Percentiles rank a stretch among this genome's conserved stretches.
Conservation (phyloP, 2,113 vertebrate genomes). For the Mobula birostris region DNA sequence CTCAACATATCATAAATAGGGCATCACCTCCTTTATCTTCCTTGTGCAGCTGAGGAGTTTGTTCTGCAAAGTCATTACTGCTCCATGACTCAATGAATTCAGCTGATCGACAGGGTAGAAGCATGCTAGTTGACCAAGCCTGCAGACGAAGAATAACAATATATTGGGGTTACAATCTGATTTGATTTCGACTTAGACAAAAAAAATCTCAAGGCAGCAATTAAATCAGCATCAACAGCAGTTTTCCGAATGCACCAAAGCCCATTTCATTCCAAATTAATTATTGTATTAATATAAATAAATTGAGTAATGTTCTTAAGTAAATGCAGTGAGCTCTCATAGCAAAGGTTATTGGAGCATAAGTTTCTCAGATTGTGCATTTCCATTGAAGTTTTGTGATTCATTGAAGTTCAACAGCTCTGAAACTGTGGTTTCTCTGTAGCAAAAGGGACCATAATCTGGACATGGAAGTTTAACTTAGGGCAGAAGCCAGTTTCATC, state of each 20-base stretch:
- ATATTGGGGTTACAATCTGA: neutral
- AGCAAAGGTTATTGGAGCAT: neutral
- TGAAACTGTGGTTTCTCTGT: neutral
- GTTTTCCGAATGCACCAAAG: neutral
- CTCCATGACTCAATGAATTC: neutral
- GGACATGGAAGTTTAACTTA: neutral
- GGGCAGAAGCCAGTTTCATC: neutral
- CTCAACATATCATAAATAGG: neutral
- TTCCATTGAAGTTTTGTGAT: neutral
- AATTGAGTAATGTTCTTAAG: neutral
- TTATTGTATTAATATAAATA: neutral
- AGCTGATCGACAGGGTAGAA: neutral
- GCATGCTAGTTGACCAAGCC: slow-evolving; percentile 7
- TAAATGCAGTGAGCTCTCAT: neutral
- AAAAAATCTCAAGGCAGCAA: neutral
- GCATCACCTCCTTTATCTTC: neutral
- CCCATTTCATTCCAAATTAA: neutral
- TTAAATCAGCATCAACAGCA: neutral
- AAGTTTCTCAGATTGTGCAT: neutral
- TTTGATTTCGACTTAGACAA: neutral
- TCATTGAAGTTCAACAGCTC: neutral
- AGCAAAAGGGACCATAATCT: neutral
- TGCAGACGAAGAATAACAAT: neutral
- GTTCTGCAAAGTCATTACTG: neutral
- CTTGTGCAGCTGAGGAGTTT: neutral